Evolutionary conservation across 2,888 invertebrate genomes (phyloP).

Genomic region (Keiferia lycopersicella): DNA sequence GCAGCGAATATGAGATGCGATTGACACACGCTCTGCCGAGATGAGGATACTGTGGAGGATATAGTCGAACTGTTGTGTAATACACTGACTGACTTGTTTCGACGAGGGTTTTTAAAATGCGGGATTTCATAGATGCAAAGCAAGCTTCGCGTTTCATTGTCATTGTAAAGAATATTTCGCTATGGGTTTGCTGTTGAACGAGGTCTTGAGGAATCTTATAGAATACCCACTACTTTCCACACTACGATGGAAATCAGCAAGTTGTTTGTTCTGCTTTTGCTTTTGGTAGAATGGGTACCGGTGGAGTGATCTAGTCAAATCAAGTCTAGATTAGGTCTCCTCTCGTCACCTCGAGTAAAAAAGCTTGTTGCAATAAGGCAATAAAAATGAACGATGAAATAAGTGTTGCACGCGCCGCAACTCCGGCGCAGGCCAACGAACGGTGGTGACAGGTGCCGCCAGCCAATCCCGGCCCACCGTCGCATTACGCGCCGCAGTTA

Average conservation of each 20-base stretch:
- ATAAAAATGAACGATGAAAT: slow-evolving; percentile 53
- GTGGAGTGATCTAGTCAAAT: background rate
- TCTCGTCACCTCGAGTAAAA: slow-evolving; percentile 28
- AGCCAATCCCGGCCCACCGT: slow-evolving; percentile 58
- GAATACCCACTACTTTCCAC: too few species aligned
- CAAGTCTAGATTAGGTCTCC: slow-evolving; percentile 3
- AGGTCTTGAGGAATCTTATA: too few species aligned
- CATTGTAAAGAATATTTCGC: background rate
- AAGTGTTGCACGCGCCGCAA: slow-evolving; percentile 56
- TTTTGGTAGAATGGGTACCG: background rate
- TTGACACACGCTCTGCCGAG: slow-evolving; percentile 35
- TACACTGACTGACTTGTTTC: background rate
- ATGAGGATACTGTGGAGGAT: slow-evolving; percentile 21
- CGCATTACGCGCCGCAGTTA: slow-evolving; percentile 55
- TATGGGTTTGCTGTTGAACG: too few species aligned
- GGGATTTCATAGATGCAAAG: background rate
- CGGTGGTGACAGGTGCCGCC: slow-evolving; percentile 70
- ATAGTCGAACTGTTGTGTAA: slow-evolving; percentile 11
- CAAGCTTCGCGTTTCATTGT: background rate
- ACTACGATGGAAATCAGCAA: too few species aligned
- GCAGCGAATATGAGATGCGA: slow-evolving; percentile 32
- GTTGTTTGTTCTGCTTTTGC: background rate
- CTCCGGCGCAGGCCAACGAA: slow-evolving; percentile 68
- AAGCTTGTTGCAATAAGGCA: slow-evolving; percentile 42
- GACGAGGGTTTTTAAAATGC: slow-evolving; percentile 4